These are phyloP conservation scores for Hormaphis cornu DNA, from an alignment of 1,140 invertebrate genomes.

Conservation along the genomic window DNA sequence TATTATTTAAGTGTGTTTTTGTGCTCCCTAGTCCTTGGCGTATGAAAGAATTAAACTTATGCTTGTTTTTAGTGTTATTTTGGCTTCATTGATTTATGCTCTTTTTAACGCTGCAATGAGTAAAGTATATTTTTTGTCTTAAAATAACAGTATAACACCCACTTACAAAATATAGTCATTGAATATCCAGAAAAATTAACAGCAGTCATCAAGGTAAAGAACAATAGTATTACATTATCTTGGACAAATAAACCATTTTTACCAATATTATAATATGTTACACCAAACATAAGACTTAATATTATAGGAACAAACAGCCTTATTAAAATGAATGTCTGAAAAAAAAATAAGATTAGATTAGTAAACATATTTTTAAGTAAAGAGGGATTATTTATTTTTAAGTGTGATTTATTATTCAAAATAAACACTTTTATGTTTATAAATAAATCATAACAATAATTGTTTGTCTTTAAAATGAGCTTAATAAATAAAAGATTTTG, in stretches of 20 bases:
- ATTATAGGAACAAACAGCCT: conserved; percentile 2
- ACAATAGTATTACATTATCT: conserved; percentile 22
- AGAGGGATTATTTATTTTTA: no score
- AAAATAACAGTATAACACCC: background rate
- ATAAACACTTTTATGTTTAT: no score
- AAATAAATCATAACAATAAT: no score
- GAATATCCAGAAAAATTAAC: conserved; percentile 12
- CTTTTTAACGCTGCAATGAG: no score
- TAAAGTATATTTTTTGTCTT: no score
- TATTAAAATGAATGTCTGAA: background rate
- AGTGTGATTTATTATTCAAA: no score
- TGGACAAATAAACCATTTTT: background rate
- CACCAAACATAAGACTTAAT: conserved; percentile 1
- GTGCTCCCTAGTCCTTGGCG: no score
- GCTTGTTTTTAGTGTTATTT: no score
- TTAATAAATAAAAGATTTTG: conserved; percentile 6
- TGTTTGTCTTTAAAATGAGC: background rate
- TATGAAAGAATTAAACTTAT: no score
- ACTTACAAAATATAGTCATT: conserved; percentile 23
- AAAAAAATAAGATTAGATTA: background rate
- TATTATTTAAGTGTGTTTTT: no score
- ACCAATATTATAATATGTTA: conserved; percentile 9
- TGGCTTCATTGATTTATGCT: no score
- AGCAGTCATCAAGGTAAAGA: background rate
- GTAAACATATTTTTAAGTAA: no score